phyloP scores from a whole-genome alignment of 1,140 invertebrate genomes.

The Drosophila kikkawai region DNA sequence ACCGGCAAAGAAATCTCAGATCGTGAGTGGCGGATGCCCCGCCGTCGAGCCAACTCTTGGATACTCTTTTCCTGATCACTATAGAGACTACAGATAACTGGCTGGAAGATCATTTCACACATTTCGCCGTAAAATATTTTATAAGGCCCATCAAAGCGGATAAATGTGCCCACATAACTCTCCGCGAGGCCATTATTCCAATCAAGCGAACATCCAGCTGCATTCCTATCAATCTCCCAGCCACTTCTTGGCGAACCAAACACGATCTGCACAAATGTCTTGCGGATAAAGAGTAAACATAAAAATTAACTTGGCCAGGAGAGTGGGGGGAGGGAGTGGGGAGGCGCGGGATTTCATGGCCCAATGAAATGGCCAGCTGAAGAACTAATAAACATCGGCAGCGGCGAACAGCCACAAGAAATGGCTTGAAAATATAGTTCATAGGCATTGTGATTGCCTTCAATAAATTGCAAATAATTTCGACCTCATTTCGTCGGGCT shows the following conservation, averaged over 20 bases:
- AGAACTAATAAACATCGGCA: slow-evolving; percentile 71
- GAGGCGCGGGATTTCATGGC: slow-evolving; percentile 70
- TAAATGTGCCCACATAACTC: slow-evolving; percentile 51
- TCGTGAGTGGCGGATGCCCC: slow-evolving; percentile 29
- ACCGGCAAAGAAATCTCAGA: slow-evolving; percentile 18
- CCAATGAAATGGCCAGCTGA: slow-evolving; percentile 68
- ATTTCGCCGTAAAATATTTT: slow-evolving; percentile 32
- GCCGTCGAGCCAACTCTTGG: not conserved
- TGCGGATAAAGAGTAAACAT: slow-evolving; percentile 53
- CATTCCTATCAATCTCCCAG: slow-evolving; percentile 49
- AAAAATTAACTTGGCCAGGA: slow-evolving; percentile 45
- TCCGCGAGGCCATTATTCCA: slow-evolving; percentile 35
- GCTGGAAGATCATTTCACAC: slow-evolving; percentile 2
- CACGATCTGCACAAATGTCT: slow-evolving; percentile 49
- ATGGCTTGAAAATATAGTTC: slow-evolving; percentile 67
- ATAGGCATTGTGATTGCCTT: slow-evolving; percentile 82
- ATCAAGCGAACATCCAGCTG: slow-evolving; percentile 42
- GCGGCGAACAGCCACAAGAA: slow-evolving; percentile 34
- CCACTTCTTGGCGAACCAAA: slow-evolving; percentile 21
- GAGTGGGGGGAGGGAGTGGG: not conserved
- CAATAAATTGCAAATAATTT: slow-evolving; percentile 84
- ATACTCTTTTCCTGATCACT: slow-evolving; percentile 8
- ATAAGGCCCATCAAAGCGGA: slow-evolving; percentile 33
- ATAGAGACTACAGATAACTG: not conserved
- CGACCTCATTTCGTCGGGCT: slow-evolving; percentile 79